phyloP scores from a whole-genome alignment of 2,113 vertebrate genomes.

The Rafetus swinhoei region DNA sequence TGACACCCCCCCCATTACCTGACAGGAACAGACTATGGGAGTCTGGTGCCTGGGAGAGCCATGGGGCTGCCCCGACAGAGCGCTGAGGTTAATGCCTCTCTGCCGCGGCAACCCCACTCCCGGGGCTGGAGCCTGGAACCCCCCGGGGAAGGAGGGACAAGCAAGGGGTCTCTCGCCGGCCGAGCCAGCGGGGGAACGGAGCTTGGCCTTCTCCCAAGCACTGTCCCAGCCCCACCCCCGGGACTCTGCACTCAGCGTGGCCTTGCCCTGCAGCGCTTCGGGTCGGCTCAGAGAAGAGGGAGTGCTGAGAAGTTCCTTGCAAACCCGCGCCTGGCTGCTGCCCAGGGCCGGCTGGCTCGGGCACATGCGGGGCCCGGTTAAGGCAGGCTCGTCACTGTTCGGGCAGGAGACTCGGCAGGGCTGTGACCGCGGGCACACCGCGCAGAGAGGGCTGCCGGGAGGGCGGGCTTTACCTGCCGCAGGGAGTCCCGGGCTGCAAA shows the following conservation, averaged over 20 bases:
- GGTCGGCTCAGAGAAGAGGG: background rate
- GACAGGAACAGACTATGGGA: too few relatives aligned
- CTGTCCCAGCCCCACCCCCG: too few relatives aligned
- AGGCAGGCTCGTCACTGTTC: background rate
- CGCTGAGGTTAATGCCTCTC: too few relatives aligned
- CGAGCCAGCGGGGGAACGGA: too few relatives aligned
- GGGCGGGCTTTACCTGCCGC: slow-evolving; percentile 79
- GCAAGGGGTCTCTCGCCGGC: too few relatives aligned
- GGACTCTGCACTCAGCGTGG: background rate
- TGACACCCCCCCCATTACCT: too few relatives aligned
- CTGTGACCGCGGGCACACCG: background rate
- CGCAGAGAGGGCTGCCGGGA: background rate
- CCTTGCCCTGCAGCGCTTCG: background rate
- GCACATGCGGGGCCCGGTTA: background rate
- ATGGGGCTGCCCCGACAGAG: too few relatives aligned
- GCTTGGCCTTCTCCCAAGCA: too few relatives aligned
- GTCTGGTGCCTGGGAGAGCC: too few relatives aligned
- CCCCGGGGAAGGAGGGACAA: too few relatives aligned
- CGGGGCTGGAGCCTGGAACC: too few relatives aligned
- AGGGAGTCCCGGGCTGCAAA: slow-evolving; percentile 81
- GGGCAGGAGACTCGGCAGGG: background rate
- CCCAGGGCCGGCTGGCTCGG: background rate
- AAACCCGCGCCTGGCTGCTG: background rate
- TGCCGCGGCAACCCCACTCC: too few relatives aligned
- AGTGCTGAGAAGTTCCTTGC: background rate